Conservation (phyloP, 1,140 invertebrate species). For the Leptinotarsa lineolata region DNA sequence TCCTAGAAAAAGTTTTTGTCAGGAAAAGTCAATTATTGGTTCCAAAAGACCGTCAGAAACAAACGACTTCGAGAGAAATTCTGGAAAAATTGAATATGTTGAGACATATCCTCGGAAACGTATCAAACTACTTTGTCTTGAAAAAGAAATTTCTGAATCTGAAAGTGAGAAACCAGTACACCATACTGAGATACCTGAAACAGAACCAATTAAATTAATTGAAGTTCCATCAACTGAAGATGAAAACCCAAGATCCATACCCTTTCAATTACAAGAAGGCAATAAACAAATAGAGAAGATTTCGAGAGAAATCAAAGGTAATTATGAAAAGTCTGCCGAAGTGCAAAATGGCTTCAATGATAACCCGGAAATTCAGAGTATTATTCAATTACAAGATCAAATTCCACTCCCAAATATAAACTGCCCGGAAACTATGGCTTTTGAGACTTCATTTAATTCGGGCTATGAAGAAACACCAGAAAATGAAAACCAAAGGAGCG, state of each 20-base stretch:
- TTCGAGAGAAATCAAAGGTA: no score
- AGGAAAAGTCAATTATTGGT: not conserved
- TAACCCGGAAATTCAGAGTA: no score
- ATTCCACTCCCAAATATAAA: no score
- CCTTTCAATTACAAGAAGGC: not conserved
- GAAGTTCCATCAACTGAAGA: not conserved
- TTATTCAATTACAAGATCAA: no score
- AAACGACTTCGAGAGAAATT: not conserved
- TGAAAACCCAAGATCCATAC: not conserved
- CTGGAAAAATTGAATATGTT: conserved; percentile 12
- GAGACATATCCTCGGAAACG: conserved; percentile 2
- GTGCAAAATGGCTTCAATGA: no score
- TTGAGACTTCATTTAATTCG: no score
- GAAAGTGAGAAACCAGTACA: not conserved
- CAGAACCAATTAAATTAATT: not conserved
- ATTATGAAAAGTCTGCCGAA: no score
- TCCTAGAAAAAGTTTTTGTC: not conserved
- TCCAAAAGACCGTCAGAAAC: not conserved
- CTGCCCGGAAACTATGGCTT: no score
- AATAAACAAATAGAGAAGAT: not conserved
- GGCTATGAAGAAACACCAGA: no score
- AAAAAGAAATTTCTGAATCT: not conserved
- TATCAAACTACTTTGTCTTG: not conserved
- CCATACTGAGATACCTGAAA: not conserved
- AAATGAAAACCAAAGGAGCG: no score